Evolutionary conservation across 2,113 vertebrate species (phyloP), one percentile per base, ranked within the genome.

Genomic region (Microtus ochrogaster): DNA sequence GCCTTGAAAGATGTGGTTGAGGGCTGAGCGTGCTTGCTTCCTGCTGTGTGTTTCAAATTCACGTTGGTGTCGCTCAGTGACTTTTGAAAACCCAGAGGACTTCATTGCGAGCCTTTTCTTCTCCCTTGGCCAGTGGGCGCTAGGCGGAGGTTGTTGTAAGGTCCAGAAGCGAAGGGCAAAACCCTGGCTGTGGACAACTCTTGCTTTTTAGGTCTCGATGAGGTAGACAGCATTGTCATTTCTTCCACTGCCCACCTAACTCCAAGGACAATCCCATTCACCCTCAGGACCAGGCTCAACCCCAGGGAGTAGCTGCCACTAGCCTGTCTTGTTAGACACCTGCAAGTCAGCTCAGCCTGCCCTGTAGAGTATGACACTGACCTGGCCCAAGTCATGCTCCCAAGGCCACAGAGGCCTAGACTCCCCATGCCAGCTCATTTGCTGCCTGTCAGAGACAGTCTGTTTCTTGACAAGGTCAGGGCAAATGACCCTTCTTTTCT

Each of bases 1-100:
- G 47, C 78, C 49, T 96, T 91, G 91, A 72, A 91, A 92, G 92
- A 91, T 76, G 89, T 39, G 89, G 85, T 92, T 9, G 61, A 70
- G 73, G 73, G 33, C 55, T 0, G 24, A 49, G 78, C 89, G 49
- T n/a, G 7, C 58, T 77, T 63, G 84, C 55, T 91, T 95, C 36
- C 65, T 92, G 24, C n/a, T 58, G 9, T 74, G 55, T 52, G 5
- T 74, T 86, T 97, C 83, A 13, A 74, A 72, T 66, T 92, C 92
- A 77, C 0, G 93, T 92, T 92, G 74, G n/a, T 58, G 39, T 93
- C 44, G 5, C 33, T 95, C 9, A 30, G 47, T 65, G 58, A 41
- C 58, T 41, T 28, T 58, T 82, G 79, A 61, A 61, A 39, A 10
- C 92, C 52, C 73, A 49, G 0, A 0, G 12, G 4, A 82, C 94